Percentiles rank a stretch among this genome's conserved stretches.
Conservation (phyloP, 2,888 invertebrate genomes). For the Hirtodrosophila cameraria region DNA sequence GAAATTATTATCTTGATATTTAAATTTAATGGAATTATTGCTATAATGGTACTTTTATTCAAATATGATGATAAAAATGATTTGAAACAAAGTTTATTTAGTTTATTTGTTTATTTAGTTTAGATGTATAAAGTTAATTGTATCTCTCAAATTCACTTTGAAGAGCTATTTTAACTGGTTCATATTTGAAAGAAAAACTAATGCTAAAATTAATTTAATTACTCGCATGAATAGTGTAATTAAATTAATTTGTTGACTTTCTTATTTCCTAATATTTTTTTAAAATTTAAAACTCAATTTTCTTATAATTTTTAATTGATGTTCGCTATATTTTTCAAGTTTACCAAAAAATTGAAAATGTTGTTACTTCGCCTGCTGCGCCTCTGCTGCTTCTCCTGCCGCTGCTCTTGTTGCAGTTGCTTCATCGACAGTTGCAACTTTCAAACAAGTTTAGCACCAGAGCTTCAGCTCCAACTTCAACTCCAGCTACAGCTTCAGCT, state of each 20-base stretch:
- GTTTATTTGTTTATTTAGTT: too few species aligned
- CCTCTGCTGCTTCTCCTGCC: not conserved
- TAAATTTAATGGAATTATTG: too few species aligned
- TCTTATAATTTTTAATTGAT: slow-evolving; percentile 7
- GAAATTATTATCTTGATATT: too few species aligned
- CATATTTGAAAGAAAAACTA: too few species aligned
- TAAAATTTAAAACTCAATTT: not conserved
- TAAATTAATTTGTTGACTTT: not conserved
- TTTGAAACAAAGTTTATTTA: too few species aligned
- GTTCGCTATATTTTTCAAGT: slow-evolving; percentile 39
- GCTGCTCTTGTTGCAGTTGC: slow-evolving; percentile 29
- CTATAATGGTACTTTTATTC: too few species aligned
- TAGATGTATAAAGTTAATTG: too few species aligned
- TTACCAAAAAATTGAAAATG: slow-evolving; percentile 33
- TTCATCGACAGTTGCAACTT: slow-evolving; percentile 67
- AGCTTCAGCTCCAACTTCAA: slow-evolving; percentile 16
- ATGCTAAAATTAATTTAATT: too few species aligned
- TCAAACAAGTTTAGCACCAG: slow-evolving; percentile 69
- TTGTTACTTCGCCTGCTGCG: slow-evolving; percentile 3
- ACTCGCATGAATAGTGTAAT: not conserved
- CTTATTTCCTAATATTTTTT: slow-evolving; percentile 2
- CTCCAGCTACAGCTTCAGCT: slow-evolving; percentile 9
- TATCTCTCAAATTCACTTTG: too few species aligned
- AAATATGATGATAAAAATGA: too few species aligned
- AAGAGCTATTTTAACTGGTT: too few species aligned